Conservation (phyloP, 2,888 invertebrate species). For the Sesamia inferens region DNA sequence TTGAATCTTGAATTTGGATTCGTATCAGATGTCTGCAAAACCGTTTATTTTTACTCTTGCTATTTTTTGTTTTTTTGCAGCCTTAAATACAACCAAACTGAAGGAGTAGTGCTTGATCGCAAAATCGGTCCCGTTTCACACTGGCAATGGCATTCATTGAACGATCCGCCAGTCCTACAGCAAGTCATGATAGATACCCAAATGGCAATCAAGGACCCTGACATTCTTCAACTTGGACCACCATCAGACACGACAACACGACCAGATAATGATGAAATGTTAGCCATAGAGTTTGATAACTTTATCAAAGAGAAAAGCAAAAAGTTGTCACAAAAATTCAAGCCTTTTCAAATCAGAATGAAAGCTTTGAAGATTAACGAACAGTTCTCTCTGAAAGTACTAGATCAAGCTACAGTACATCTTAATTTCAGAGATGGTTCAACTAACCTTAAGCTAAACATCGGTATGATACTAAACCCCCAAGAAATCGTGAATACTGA, state of each 20-base stretch:
- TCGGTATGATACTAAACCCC: conserved; percentile 87
- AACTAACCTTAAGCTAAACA: conserved; percentile 81
- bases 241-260: conserved; percentile 62
- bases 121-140: conserved; percentile 82
- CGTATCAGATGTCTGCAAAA: too few species aligned
- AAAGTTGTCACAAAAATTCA: conserved; percentile 80
- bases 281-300: conserved; percentile 85
- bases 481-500: conserved; percentile 87
- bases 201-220: conserved; percentile 80
- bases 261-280: conserved; percentile 82
- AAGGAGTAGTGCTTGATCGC: conserved; percentile 83
- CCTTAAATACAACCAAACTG: conserved; percentile 86
- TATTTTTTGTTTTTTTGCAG: conserved; percentile 64
- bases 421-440: conserved; percentile 82
- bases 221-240: conserved; percentile 75
- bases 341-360: conserved; percentile 86
- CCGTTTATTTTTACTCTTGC: background rate
- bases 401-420: conserved; percentile 84
- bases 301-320: conserved; percentile 84
- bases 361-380: conserved; percentile 86
- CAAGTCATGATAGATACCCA: conserved; percentile 87
- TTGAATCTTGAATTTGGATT: too few species aligned
- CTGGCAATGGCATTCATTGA: conserved; percentile 87
- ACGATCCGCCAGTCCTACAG: conserved; percentile 85
- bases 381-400: conserved; percentile 81